A percentile compares a stretch with the other conserved stretches of the same genome.
phyloP scores from a whole-genome alignment of 2,113 vertebrate genomes.

The Gambusia holbrooki region DNA sequence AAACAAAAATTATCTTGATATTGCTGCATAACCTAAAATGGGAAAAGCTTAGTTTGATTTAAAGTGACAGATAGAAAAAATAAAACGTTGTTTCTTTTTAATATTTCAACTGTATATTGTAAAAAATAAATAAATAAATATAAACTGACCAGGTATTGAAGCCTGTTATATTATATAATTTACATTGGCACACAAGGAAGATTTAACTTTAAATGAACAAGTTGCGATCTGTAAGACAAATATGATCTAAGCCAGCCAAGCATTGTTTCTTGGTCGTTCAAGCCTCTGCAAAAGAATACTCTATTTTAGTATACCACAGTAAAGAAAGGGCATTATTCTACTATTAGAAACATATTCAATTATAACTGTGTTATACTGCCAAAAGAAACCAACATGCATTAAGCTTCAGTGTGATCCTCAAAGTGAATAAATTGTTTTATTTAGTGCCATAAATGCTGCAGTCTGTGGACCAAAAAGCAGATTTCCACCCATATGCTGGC shows the following conservation, averaged over 20 bases:
- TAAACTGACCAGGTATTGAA: neutral
- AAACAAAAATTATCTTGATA: neutral
- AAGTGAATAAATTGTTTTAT: constrained; percentile 37
- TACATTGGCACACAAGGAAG: neutral
- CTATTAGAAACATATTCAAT: neutral
- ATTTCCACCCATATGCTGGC: constrained; percentile 61
- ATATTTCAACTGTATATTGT: neutral
- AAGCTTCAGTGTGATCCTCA: constrained; percentile 30
- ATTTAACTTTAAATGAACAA: too few species aligned
- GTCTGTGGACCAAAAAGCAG: constrained; percentile 42
- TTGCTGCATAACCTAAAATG: neutral
- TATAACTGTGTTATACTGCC: neutral
- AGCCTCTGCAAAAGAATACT: too few species aligned
- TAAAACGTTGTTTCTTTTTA: neutral
- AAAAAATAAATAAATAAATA: too few species aligned
- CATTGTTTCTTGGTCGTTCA: too few species aligned
- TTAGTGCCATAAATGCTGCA: constrained; percentile 50
- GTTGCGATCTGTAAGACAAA: too few species aligned
- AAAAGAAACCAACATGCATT: constrained; percentile 8
- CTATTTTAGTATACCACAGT: too few species aligned
- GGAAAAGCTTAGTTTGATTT: neutral
- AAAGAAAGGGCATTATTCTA: too few species aligned
- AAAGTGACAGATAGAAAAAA: neutral
- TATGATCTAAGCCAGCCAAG: too few species aligned
- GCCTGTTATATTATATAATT: neutral